A percentile compares a stretch with the other conserved stretches of the same genome.
Conservation (phyloP, 1,140 invertebrate genomes). For the Lerema accius region DNA sequence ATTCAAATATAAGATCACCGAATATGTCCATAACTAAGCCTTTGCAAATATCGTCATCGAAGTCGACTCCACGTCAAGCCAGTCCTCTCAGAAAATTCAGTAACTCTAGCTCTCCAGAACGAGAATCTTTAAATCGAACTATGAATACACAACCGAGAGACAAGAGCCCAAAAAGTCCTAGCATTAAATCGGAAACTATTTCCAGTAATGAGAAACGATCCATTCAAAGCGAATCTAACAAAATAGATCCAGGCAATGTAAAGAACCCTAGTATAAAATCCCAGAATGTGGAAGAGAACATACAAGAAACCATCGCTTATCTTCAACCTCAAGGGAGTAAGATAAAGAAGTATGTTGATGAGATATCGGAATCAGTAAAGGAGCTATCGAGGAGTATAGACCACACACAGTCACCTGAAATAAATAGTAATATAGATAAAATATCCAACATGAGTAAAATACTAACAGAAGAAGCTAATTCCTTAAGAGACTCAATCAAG, state of each 20-base stretch:
- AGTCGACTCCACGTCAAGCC: conserved; percentile 15
- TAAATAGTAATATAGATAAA: conserved; percentile 66
- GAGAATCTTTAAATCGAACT: conserved; percentile 27
- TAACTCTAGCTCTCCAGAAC: conserved; percentile 23
- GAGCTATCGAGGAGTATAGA: conserved; percentile 42
- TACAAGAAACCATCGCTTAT: conserved; percentile 35
- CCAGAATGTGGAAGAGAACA: conserved; percentile 30
- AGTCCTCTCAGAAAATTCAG: conserved; percentile 29
- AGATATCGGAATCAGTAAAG: conserved; percentile 46
- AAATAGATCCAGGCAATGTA: neutral
- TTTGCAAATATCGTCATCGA: conserved; percentile 11
- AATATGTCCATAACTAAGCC: neutral
- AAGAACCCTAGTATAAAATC: conserved; percentile 13
- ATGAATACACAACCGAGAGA: conserved; percentile 15
- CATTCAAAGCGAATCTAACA: neutral
- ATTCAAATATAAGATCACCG: conserved; percentile 18
- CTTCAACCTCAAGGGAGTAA: conserved; percentile 47
- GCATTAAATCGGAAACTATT: conserved; percentile 27
- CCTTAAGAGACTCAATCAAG: conserved; percentile 65
- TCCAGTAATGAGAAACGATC: neutral
- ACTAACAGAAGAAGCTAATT: conserved; percentile 68
- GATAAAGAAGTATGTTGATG: conserved; percentile 49
- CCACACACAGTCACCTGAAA: conserved; percentile 37
- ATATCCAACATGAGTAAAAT: conserved; percentile 69
- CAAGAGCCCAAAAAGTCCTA: conserved; percentile 33